Conservation (phyloP, 1,140 invertebrate species). For the Antheraea pernyi region DNA sequence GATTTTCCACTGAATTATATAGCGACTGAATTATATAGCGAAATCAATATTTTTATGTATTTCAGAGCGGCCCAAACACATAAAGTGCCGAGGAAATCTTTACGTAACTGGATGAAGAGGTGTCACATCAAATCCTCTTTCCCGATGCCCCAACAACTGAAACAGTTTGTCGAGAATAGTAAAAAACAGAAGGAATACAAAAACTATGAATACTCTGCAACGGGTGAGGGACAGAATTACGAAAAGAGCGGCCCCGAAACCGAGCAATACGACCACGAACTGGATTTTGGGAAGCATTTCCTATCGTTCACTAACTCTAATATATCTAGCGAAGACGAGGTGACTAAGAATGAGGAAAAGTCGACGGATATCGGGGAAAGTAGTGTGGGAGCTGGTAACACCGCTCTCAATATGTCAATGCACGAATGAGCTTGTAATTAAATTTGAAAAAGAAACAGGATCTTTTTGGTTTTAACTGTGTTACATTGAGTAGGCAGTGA, state of each 20-base stretch:
- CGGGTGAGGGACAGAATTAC: constrained; percentile 18
- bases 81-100: constrained; percentile 77
- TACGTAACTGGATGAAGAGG: constrained; percentile 79
- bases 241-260: constrained; percentile 39
- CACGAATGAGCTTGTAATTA: constrained; percentile 39
- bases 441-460: background rate
- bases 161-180: constrained; percentile 77
- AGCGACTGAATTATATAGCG: no score
- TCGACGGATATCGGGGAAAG: constrained; percentile 22
- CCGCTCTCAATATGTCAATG: constrained; percentile 59
- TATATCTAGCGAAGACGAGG: constrained; percentile 60
- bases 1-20: no score
- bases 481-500: background rate
- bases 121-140: constrained; percentile 79
- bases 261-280: constrained; percentile 33
- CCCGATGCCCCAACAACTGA: constrained; percentile 77
- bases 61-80: constrained; percentile 77
- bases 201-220: constrained; percentile 27
- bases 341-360: constrained; percentile 27
- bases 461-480: background rate
- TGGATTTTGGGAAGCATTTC: constrained; percentile 66
- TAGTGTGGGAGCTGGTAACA: constrained; percentile 25
- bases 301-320: constrained; percentile 37
- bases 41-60: constrained; percentile 18
- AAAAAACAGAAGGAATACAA: constrained; percentile 68